phyloP scores from a whole-genome alignment of 2,888 invertebrate species.

The Drosophila maculinotata region DNA sequence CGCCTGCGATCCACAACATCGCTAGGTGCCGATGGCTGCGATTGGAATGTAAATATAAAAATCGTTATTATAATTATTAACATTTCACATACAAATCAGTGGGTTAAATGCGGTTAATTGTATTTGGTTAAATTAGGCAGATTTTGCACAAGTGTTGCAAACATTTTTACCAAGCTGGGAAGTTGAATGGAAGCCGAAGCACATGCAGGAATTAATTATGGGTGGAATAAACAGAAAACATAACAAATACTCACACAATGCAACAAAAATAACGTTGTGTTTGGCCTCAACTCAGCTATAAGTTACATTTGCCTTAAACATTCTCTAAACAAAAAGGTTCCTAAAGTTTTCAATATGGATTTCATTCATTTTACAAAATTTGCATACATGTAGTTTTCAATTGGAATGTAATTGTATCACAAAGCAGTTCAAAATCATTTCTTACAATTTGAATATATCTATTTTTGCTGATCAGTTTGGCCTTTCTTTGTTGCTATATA shows the following conservation, averaged over 20 bases:
- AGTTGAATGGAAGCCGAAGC: conserved; percentile 10
- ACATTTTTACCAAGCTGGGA: too few relatives aligned
- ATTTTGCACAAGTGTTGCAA: too few relatives aligned
- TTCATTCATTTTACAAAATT: not conserved
- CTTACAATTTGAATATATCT: too few relatives aligned
- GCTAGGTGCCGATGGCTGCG: conserved; percentile 52
- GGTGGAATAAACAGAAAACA: conserved; percentile 17
- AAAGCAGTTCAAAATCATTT: not conserved
- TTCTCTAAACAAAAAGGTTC: conserved; percentile 7
- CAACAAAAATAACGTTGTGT: conserved; percentile 50
- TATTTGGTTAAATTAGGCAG: conserved; percentile 2
- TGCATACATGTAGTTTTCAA: not conserved
- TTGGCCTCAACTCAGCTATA: conserved; percentile 74
- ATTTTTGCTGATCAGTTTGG: not conserved
- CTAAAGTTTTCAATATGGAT: not conserved
- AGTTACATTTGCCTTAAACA: conserved; percentile 21
- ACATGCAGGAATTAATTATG: conserved; percentile 22
- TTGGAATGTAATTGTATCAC: not conserved
- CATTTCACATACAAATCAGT: too few relatives aligned
- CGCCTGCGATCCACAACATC: conserved; percentile 75
- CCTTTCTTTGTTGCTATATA: not conserved
- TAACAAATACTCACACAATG: conserved; percentile 75
- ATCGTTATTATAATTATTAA: not conserved
- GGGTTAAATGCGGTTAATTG: conserved; percentile 14
- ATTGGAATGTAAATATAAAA: not conserved